These are phyloP conservation scores for Papilio machaon DNA, from an alignment of 1,140 invertebrate genomes.

Conservation along the genomic window DNA sequence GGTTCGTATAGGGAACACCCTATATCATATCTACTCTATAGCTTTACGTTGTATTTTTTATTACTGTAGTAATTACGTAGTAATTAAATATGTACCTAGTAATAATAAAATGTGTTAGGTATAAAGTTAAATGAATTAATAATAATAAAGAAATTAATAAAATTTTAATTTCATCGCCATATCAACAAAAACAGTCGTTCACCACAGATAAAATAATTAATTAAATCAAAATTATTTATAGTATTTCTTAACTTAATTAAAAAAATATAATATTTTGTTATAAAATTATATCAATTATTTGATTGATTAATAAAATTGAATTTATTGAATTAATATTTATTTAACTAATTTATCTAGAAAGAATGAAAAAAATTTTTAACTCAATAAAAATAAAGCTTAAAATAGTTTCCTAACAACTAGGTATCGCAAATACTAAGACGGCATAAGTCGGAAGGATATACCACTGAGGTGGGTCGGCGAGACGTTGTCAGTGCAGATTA, in stretches of 20 bases:
- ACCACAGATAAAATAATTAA: neutral
- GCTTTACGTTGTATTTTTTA: neutral
- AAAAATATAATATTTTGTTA: too few species aligned
- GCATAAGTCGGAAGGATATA: constrained; percentile 59
- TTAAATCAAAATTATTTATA: neutral
- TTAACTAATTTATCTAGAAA: neutral
- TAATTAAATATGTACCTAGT: too few species aligned
- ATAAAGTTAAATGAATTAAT: too few species aligned
- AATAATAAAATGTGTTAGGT: too few species aligned
- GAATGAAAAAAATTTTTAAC: constrained; percentile 12
- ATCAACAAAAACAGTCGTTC: neutral
- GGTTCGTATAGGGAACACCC: constrained; percentile 41
- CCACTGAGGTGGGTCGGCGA: constrained; percentile 48
- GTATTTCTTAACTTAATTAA: neutral
- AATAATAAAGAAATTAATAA: neutral
- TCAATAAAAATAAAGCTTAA: too few species aligned
- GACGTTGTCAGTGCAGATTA: constrained; percentile 67
- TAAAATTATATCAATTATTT: neutral
- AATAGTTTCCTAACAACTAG: constrained; percentile 36
- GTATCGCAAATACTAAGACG: constrained; percentile 43
- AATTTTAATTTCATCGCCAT: neutral
- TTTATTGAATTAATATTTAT: neutral
- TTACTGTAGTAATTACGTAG: neutral
- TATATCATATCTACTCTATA: neutral
- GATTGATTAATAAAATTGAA: neutral